Conservation (phyloP, 2,888 invertebrate genomes). For the Ariolimax columbianus region DNA sequence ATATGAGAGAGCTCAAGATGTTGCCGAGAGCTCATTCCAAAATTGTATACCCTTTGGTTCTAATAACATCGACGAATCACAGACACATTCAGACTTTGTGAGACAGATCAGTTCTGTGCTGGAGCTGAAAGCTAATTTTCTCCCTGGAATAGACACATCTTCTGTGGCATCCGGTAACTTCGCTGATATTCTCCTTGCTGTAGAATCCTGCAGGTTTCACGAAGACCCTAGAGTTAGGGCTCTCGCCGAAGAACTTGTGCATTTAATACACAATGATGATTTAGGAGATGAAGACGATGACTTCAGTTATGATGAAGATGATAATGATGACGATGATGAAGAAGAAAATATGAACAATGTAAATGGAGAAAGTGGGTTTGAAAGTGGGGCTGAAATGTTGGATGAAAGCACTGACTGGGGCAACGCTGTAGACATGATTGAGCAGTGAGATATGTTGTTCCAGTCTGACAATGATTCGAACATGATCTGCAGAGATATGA, state of each 20-base stretch:
- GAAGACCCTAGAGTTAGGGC: conserved; percentile 42
- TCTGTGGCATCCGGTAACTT: conserved; percentile 35
- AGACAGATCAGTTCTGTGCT: conserved; percentile 26
- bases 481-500: neutral
- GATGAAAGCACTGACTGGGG: conserved; percentile 44
- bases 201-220: conserved; percentile 46
- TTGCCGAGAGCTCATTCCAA: neutral
- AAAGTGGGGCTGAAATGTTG: conserved; percentile 42
- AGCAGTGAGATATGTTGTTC: conserved; percentile 22
- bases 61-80: neutral
- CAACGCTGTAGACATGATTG: conserved; percentile 44
- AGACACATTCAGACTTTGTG: neutral
- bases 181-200: conserved; percentile 44
- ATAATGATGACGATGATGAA: conserved; percentile 16
- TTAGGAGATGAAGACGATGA: conserved; percentile 40
- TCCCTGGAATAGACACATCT: conserved; percentile 32
- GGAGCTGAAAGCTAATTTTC: conserved; percentile 32
- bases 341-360: conserved; percentile 11
- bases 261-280: conserved; percentile 41
- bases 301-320: neutral
- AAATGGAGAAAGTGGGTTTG: conserved; percentile 16
- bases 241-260: conserved; percentile 41
- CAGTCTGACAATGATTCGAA: neutral
- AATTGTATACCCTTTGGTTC: neutral
- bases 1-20: neutral